Evolutionary conservation across 2,113 vertebrate genomes (phyloP).

Genomic region (Melanocharis versteri): DNA sequence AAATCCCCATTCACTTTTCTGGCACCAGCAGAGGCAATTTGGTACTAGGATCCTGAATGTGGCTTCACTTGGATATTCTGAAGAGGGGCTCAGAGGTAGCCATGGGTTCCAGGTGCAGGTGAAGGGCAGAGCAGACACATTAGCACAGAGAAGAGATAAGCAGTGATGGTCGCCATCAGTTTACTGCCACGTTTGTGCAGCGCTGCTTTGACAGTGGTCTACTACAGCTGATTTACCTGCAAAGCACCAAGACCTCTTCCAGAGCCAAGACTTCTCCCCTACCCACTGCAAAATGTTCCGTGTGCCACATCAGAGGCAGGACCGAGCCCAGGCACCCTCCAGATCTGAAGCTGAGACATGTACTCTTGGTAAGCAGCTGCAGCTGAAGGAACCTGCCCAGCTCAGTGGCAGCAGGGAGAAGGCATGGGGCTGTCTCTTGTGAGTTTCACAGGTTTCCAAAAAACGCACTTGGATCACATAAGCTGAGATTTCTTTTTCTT

Average conservation of each 20-base stretch:
- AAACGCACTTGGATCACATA: neutral
- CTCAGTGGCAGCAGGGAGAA: neutral
- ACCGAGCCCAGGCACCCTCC: neutral
- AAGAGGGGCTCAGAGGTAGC: neutral
- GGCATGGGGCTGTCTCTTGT: neutral
- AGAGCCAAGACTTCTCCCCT: neutral
- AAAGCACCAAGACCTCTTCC: neutral
- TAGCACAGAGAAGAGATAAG: neutral
- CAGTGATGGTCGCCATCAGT: neutral
- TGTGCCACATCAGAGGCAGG: neutral
- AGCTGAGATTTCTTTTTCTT: neutral
- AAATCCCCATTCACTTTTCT: neutral
- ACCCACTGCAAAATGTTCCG: neutral
- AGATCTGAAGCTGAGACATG: neutral
- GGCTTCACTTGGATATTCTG: neutral
- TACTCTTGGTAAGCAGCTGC: rapidly evolving
- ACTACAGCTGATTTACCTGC: neutral
- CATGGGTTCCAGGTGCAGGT: neutral
- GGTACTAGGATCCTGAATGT: neutral
- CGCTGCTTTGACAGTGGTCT: neutral
- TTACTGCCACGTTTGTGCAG: neutral
- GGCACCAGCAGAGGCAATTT: neutral
- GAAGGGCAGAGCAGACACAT: neutral
- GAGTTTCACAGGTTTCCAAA: neutral
- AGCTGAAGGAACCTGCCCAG: neutral